Evolutionary conservation across 2,797 vertebrate species (phyloP).

Genomic region (Anisognathus igniventris): DNA sequence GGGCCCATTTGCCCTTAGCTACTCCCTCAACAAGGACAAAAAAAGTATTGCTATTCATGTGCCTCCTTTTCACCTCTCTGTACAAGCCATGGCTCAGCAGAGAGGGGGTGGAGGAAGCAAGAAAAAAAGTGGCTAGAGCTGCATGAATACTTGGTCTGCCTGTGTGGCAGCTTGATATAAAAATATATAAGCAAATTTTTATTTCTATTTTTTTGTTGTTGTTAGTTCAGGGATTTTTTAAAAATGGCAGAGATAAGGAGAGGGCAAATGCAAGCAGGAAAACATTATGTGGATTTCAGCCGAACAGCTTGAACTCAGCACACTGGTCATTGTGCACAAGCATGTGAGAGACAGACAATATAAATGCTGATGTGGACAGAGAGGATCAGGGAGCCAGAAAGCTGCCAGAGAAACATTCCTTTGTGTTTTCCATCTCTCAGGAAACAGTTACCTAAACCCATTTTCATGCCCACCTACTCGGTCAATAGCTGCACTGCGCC

Average conservation of each 20-base stretch:
- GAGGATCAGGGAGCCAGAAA: not conserved
- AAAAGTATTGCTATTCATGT: not conserved
- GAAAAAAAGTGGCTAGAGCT: not conserved
- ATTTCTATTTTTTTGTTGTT: not conserved
- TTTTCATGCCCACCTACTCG: slow-evolving; percentile 47
- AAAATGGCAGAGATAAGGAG: not conserved
- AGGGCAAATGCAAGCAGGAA: not conserved
- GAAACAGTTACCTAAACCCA: slow-evolving; percentile 40
- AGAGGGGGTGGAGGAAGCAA: not conserved
- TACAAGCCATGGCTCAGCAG: not conserved
- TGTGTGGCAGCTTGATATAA: not conserved
- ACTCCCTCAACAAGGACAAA: not conserved
- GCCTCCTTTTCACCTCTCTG: not conserved
- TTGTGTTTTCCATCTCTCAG: slow-evolving; percentile 36
- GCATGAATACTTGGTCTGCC: not conserved
- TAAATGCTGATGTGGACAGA: slow-evolving; percentile 19
- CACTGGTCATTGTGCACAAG: not conserved
- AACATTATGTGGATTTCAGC: not conserved
- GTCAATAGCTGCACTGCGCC: slow-evolving; percentile 41
- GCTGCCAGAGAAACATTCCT: slow-evolving; percentile 8
- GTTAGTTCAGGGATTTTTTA: not conserved
- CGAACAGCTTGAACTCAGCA: not conserved
- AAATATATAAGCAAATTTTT: not conserved
- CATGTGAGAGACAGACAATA: not conserved
- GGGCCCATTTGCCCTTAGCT: not conserved